Evolutionary conservation across 2,113 vertebrate genomes (phyloP).

Genomic region (Hemicordylus capensis): DNA sequence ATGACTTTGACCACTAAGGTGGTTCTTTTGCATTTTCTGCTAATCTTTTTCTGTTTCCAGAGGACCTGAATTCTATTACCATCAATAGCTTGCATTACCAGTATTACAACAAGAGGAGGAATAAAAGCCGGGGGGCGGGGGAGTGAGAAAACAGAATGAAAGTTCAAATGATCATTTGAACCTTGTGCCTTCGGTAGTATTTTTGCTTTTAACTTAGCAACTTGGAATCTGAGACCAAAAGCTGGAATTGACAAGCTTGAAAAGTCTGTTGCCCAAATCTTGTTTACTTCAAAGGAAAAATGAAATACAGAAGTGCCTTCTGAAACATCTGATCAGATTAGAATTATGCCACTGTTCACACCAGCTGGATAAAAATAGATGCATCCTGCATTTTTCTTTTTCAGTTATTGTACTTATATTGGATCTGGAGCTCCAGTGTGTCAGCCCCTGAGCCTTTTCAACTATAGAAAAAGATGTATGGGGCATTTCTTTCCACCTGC

Average conservation of each 20-base stretch:
- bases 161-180: not conserved
- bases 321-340: slow-evolving; percentile 1
- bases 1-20: not conserved
- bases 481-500: not conserved
- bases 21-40: not conserved
- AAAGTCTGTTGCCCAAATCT: not conserved
- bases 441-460: not conserved
- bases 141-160: not conserved
- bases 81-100: not conserved
- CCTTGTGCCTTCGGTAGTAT: not conserved
- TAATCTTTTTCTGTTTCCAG: not conserved
- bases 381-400: not conserved
- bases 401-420: slow-evolving; percentile 1
- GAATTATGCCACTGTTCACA: not conserved
- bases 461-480: not conserved
- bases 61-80: not conserved
- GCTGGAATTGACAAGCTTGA: not conserved
- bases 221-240: not conserved
- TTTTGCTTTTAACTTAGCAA: not conserved
- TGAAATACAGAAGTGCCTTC: not conserved
- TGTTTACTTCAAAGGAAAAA: not conserved
- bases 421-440: not conserved
- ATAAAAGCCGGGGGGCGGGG: too few relatives aligned
- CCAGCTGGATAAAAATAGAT: slow-evolving; percentile 9
- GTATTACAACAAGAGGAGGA: not conserved